Base-by-base conservation (phyloP, 30 jellyfish, hydroid and myxozoan species). In the Sanderia malayensis region DNA sequence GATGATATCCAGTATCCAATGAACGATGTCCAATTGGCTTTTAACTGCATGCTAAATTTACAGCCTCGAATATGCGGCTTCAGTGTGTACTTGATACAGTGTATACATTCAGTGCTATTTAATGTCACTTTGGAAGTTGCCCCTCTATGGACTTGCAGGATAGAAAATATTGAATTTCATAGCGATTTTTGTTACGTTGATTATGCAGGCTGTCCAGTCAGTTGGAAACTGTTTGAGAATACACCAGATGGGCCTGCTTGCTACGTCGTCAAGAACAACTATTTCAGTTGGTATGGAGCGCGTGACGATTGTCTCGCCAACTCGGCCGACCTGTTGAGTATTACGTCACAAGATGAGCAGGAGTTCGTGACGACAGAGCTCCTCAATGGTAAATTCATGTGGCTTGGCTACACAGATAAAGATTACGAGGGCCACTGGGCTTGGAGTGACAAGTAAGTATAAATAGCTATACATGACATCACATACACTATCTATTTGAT, bases 391-490 rank as follows among this genome's bases (percentile, higher is more conserved):
- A 74, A 85, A 2, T 90, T 64, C 58, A 79, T 85, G 88, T 90
- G 98, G 98, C 83, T 90, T 77, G 98, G 98, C n/a, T 83, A 83
- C 80, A 82, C 98, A 18, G 98, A 90, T 80, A 76, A 71, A 64
- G 95, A 82, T 27, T 57, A 37, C 64, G 98, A 90, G 58, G 98
- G 98, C 23, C 53, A 92, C 22, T 90, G 98, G 98, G 95, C 95
- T 0, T 90, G 98, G 98, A 90, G 95, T 67, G 98, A 90, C 92
- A 90, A 82, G 98, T 90, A 65, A 68, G 95, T 24, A 11, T 9
- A 17, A 17, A n/a, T n/a, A n/a, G n/a, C n/a, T n/a, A n/a, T n/a
- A n/a, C n/a, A n/a, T n/a, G n/a, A n/a, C n/a, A n/a, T n/a, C n/a
- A n/a, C n/a, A n/a, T n/a, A n/a, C n/a, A n/a, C n/a, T n/a, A n/a